Evolutionary conservation across 1,140 invertebrate species (phyloP), one percentile per base, ranked within the genome.

Genomic region (Drosophila lacteicornis): DNA sequence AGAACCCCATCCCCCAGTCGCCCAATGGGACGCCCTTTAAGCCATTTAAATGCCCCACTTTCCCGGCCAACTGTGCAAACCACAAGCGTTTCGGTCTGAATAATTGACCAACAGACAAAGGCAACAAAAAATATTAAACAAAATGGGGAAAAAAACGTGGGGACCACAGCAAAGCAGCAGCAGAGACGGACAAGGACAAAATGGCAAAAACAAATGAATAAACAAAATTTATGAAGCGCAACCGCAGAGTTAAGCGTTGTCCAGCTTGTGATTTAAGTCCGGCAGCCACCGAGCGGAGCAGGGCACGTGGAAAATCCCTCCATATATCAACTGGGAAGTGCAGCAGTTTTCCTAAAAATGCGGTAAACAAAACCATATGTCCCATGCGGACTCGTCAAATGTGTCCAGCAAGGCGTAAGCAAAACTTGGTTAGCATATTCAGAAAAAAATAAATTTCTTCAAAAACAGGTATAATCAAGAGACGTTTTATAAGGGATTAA

Each of bases 211-310:
- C 74, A 87, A 87, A 81, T 82, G 79, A 85, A 85, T 82, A 88
- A 82, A 88, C 85, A 85, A 90, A 78, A 82, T 90, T 90, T 85
- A 76, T 90, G 70, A 79, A 84, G 62, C 78, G 38, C 50, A 84
- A 84, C 81, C 84, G 46, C 84, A 85, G 56, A 77, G 67, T 90
- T 82, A 88, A 90, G 69, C 78, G 74, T 51, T 63, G 58, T 80
- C 42, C 77, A 71, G 67, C 51, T 73, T 27, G 67, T 73, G 70
- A 74, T 74, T 74, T 74, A 73, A 74, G 15, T 33, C 50, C 47
- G 56, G 58, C 61, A 33, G 17, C 19, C 15, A 4, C 9, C n/a
- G 25, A 13, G 40, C 0, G 38, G 42, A 15, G 17, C 19, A 22
- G 19, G 33, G n/a, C 15, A 15, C 11, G 27, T 30, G 13, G n/a